Evolutionary conservation across 30 jellyfish, hydroid and myxozoan species (phyloP).

Genomic region (Catostylus mosaicus): DNA sequence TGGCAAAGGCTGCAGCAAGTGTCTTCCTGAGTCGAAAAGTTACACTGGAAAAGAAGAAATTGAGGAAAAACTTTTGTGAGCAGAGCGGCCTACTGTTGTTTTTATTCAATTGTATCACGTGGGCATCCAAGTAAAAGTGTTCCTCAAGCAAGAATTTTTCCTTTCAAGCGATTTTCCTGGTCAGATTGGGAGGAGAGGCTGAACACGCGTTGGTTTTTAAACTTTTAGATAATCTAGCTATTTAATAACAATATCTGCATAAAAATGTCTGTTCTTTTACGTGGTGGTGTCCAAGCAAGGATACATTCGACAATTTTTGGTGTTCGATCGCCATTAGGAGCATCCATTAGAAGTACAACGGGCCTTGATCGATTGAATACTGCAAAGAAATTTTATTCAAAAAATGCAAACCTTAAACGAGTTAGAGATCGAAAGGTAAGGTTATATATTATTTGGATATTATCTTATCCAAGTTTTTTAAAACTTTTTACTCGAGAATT

Average conservation of each 20-base stretch:
- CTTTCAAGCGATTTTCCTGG: no score
- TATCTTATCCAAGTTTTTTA: no score
- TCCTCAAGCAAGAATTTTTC: no score
- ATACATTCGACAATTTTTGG: constrained; percentile 59
- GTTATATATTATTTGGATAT: no score
- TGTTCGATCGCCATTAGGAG: constrained; percentile 22
- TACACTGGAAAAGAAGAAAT: no score
- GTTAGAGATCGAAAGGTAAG: constrained; percentile 62
- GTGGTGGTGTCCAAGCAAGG: constrained; percentile 53
- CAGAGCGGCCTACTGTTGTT: not conserved
- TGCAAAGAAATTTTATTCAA: constrained; percentile 16
- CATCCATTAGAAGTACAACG: not conserved
- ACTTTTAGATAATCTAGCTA: not conserved
- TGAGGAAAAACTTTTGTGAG: no score
- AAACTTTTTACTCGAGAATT: no score
- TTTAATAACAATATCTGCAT: not conserved
- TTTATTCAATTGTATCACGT: not conserved
- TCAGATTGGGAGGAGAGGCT: not conserved
- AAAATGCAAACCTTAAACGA: constrained; percentile 27
- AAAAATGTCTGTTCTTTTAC: constrained; percentile 45
- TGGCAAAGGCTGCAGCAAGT: no score
- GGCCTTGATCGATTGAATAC: not conserved
- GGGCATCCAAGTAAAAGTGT: not conserved
- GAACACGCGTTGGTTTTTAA: not conserved
- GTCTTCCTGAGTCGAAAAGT: no score